phyloP scores from a whole-genome alignment of 2,797 vertebrate species.

The Apodemus agrarius region DNA sequence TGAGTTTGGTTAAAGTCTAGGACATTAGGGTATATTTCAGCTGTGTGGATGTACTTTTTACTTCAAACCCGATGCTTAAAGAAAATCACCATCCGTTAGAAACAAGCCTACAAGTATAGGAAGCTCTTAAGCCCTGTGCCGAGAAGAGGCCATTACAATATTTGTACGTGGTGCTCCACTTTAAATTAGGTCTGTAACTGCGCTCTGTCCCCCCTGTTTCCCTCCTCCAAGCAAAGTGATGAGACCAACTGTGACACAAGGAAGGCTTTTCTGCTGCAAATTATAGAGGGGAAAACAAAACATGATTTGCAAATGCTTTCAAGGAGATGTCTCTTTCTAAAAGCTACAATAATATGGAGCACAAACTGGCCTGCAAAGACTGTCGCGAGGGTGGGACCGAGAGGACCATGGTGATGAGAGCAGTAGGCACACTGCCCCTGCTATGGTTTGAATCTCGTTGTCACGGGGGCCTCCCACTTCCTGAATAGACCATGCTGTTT shows the following conservation, averaged over 20 bases:
- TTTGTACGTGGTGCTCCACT: slow-evolving; percentile 28
- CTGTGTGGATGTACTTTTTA: slow-evolving; percentile 61
- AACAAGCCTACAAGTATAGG: slow-evolving; percentile 45
- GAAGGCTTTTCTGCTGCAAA: slow-evolving; percentile 63
- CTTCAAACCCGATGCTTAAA: slow-evolving; percentile 62
- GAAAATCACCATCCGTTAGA: slow-evolving; percentile 62
- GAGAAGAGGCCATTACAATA: slow-evolving; percentile 36
- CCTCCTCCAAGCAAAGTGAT: slow-evolving; percentile 59
- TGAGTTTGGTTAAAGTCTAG: slow-evolving; percentile 50
- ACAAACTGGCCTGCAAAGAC: neutral
- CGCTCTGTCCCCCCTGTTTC: neutral
- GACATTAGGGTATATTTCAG: slow-evolving; percentile 55
- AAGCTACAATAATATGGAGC: neutral
- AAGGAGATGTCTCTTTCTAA: slow-evolving; percentile 68
- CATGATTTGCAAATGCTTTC: slow-evolving; percentile 72
- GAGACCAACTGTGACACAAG: slow-evolving; percentile 71
- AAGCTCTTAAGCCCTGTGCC: slow-evolving; percentile 48
- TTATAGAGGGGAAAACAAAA: slow-evolving; percentile 69
- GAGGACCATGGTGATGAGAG: accelerated
- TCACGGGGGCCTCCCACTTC: no score
- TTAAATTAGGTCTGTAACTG: slow-evolving; percentile 49
- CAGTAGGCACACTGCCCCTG: no score
- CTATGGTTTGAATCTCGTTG: neutral
- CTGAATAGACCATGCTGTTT: neutral
- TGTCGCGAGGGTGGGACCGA: neutral